Base-by-base conservation (phyloP, 1,140 invertebrate genomes). In the Camponotus vicinus region DNA sequence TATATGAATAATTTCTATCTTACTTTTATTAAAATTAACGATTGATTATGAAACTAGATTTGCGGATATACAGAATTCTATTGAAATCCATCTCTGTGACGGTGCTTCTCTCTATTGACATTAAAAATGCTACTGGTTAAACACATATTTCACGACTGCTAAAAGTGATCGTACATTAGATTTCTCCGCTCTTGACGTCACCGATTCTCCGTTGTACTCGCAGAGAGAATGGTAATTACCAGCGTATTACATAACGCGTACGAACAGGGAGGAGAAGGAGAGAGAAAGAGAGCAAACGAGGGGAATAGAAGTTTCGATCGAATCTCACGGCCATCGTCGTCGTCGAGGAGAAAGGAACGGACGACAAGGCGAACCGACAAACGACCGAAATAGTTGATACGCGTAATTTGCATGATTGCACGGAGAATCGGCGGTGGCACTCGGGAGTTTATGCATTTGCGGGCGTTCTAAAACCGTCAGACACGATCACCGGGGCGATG, bases 331-430 rank as follows among this genome's bases (percentile, higher is more conserved):
- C 63, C 55, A 18, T 40, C 79, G 55, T 75, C 79, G 37, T 78
- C 61, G 52, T 57, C 45, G 78, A 71, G 11, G 52, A 40, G 57
- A 21, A 15, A 49, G 66, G 69, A 83, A 63, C 67, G 18, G 40
- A 3, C 49, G 49, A 2, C 9, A 4, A 15, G 15, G 5, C 45
- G 1, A 32, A 45, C 69, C 52, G 49, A 57, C 18, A 71, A 61
- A 61, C 40, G 40, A 34, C 37, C 45, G 77, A 71, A 82, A 82
- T 61, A 45, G 52, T 75, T 40, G 11, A 49, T 61, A 61, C 79
- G 42, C 79, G 37, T 75, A 75, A 83, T 83, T 75, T 75, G 55
- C 69, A 75, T 75, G 57, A 83, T 83, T 83, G 49, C 57, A 61
- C 69, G 27, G 75, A 15, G 66, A 71, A 42, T 71, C 78, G 52